phyloP scores from a whole-genome alignment of 2,888 invertebrate genomes.

The Drosophila robusta region DNA sequence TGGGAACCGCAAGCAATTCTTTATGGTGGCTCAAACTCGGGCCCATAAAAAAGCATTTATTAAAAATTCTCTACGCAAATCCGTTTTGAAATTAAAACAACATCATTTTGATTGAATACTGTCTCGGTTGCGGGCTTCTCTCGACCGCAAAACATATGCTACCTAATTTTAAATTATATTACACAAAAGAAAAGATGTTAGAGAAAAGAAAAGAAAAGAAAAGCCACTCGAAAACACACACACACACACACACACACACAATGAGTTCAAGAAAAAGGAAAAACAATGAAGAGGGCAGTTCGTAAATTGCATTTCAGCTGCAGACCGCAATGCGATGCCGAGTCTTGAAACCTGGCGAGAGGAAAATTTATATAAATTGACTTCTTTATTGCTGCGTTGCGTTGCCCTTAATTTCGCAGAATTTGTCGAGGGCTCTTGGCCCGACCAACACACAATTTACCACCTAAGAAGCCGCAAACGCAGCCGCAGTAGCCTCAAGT shows the following conservation, averaged over 20 bases:
- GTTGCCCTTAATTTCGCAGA: constrained; percentile 77
- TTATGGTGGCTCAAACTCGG: constrained; percentile 42
- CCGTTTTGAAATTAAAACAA: constrained; percentile 78
- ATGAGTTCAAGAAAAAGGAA: constrained; percentile 46
- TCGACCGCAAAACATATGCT: constrained; percentile 75
- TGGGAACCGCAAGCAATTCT: constrained; percentile 50
- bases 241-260: constrained; percentile 19
- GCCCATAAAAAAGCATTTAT: constrained; percentile 70
- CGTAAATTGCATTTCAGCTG: constrained; percentile 73
- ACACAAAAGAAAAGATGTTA: constrained; percentile 61
- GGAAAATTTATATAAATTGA: constrained; percentile 82
- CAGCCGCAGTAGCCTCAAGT: constrained; percentile 63
- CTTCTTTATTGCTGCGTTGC: constrained; percentile 77
- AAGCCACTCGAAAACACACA: constrained; percentile 62
- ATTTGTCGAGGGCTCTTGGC: constrained; percentile 51
- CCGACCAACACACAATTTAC: constrained; percentile 68
- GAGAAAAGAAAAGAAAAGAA: constrained; percentile 42
- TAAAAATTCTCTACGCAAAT: constrained; percentile 81
- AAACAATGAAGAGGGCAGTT: constrained; percentile 59
- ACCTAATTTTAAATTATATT: constrained; percentile 73
- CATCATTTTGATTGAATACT: constrained; percentile 81
- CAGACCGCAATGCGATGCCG: constrained; percentile 52
- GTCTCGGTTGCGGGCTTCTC: constrained; percentile 22
- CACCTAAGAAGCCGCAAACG: constrained; percentile 75
- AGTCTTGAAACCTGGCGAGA: constrained; percentile 45